These are phyloP conservation scores for Pedetes capensis DNA, from an alignment of 2,113 vertebrate species.

Conservation along the genomic window DNA sequence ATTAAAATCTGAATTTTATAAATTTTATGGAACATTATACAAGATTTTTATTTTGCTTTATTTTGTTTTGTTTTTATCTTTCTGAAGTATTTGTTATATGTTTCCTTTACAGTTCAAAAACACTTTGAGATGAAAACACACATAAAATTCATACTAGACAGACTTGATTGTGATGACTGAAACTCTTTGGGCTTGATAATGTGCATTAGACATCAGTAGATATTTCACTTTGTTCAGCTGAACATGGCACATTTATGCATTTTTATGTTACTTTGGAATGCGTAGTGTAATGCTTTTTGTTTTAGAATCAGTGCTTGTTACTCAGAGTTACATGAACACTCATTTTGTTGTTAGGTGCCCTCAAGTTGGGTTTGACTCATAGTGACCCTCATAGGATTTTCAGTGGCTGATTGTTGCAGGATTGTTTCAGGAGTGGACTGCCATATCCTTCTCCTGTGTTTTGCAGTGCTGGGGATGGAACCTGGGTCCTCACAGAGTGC, in stretches of 20 bases:
- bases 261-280: conserved; percentile 1
- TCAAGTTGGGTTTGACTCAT: no score
- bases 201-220: neutral
- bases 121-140: conserved; percentile 30
- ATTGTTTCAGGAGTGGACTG: no score
- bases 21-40: neutral
- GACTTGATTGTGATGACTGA: conserved; percentile 33
- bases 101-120: conserved; percentile 37
- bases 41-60: no score
- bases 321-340: neutral
- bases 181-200: conserved; percentile 21
- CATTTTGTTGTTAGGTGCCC: no score
- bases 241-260: neutral
- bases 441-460: no score
- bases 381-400: no score
- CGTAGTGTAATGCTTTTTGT: neutral
- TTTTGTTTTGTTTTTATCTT: no score
- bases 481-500: no score
- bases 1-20: conserved; percentile 23
- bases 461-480: no score
- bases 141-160: conserved; percentile 34
- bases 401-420: no score
- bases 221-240: neutral
- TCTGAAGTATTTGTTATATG: conserved; percentile 24
- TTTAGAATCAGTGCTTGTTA: neutral